Evolutionary conservation across 2,797 vertebrate genomes (phyloP).

Genomic region (Acrossocheilus fasciatus): DNA sequence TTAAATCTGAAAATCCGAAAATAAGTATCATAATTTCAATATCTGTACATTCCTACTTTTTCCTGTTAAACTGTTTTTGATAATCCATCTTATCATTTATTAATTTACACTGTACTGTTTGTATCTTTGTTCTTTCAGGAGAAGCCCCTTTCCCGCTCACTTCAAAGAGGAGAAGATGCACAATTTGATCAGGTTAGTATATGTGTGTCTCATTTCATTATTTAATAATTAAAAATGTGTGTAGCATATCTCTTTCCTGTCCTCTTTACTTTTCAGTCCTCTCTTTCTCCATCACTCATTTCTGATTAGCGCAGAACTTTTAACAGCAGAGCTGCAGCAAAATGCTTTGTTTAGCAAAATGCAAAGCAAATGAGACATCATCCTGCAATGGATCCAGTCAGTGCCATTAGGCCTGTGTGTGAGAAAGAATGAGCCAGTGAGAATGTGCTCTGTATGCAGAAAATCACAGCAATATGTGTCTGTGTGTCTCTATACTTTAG

Average conservation of each 20-base stretch:
- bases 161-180: constrained; percentile 98
- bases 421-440: constrained; percentile 36
- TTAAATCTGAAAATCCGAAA: background rate
- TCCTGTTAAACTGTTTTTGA: background rate
- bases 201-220: background rate
- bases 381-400: constrained; percentile 22
- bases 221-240: background rate
- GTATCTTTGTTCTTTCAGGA: constrained; percentile 78
- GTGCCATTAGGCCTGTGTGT: constrained; percentile 21
- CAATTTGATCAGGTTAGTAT: constrained; percentile 98
- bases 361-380: constrained; percentile 75
- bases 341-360: constrained; percentile 80
- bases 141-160: constrained; percentile 95
- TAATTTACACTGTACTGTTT: background rate
- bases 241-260: background rate
- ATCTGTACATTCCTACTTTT: background rate
- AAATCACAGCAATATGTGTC: constrained; percentile 80
- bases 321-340: constrained; percentile 74
- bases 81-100: background rate
- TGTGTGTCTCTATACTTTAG: constrained; percentile 22
- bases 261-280: constrained; percentile 29
- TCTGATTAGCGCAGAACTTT: constrained; percentile 72
- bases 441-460: constrained; percentile 64
- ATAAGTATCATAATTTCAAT: background rate
- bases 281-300: constrained; percentile 62